A percentile compares a stretch with the other conserved stretches of the same genome.
phyloP scores from a whole-genome alignment of 2,797 vertebrate species.

The Microcaecilia unicolor region DNA sequence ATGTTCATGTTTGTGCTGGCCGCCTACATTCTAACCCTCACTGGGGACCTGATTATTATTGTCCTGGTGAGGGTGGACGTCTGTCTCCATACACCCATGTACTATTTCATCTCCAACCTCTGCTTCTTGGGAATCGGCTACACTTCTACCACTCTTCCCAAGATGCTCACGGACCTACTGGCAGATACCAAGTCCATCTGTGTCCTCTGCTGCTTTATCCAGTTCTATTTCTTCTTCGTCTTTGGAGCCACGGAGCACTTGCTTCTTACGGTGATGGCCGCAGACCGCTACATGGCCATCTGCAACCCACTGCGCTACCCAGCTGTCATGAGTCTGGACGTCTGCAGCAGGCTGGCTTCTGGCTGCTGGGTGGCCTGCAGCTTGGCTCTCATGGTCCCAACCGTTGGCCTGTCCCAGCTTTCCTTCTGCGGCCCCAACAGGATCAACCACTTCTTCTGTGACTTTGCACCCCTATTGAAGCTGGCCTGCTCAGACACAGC shows the following conservation, averaged over 20 bases:
- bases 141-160: conserved; percentile 7
- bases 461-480: conserved; percentile 10
- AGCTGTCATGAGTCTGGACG: conserved; percentile 3
- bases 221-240: conserved; percentile 12
- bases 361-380: conserved; percentile 15
- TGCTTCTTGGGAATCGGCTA: conserved; percentile 18
- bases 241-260: conserved; percentile 9
- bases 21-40: conserved; percentile 5
- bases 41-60: conserved; percentile 13
- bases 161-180: conserved; percentile 7
- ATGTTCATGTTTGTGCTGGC: conserved; percentile 5
- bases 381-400: background rate
- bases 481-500: conserved; percentile 8
- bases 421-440: conserved; percentile 15
- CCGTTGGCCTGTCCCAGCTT: conserved; percentile 6
- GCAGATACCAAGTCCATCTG: conserved; percentile 9
- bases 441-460: conserved; percentile 21
- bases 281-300: conserved; percentile 14
- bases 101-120: conserved; percentile 13
- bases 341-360: conserved; percentile 1
- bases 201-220: conserved; percentile 2
- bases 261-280: conserved; percentile 12
- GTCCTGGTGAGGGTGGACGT: background rate
- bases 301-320: conserved; percentile 6
- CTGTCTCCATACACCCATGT: conserved; percentile 5